A percentile compares a stretch with the other conserved stretches of the same genome.
Evolutionary conservation across 2,113 vertebrate species (phyloP).

Genomic region (cattle (Bos taurus)): ARS-UCD2.0 NC_037340.1:74809501-74810000

Average conservation of each 20-base stretch:
- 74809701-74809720: neutral
- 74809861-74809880: neutral
- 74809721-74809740: neutral
- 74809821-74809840: neutral
- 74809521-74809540: constrained; percentile 22
- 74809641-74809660: constrained; percentile 29
- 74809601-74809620: neutral
- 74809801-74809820: neutral
- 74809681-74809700: neutral
- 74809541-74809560: constrained; percentile 23
- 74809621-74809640: neutral
- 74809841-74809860: neutral
- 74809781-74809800: neutral
- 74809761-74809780: neutral
- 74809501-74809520: constrained; percentile 30
- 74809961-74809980: neutral
- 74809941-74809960: constrained; percentile 6
- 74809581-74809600: neutral
- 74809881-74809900: neutral
- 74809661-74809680: neutral
- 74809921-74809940: neutral
- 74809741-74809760: neutral
- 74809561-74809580: constrained; percentile 30
- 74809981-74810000: constrained; percentile 23
- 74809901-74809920: neutral